Percentiles rank a stretch among this genome's conserved stretches.
These are phyloP conservation scores for Nomada ruficornis DNA, from an alignment of 2,888 invertebrate genomes.

Conservation along the genomic window DNA sequence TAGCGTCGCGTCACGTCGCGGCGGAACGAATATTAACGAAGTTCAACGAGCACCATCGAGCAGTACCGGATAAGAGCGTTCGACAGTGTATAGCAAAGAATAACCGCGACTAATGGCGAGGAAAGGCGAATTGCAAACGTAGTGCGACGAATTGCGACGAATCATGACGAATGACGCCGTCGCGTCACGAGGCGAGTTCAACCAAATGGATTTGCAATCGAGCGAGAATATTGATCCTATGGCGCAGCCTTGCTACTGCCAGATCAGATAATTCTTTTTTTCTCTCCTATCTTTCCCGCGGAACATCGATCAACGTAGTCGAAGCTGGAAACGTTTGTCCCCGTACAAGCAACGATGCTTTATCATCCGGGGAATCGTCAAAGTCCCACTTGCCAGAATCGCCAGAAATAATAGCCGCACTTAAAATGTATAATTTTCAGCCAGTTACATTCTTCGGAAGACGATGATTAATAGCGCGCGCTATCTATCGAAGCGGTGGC, in stretches of 20 bases:
- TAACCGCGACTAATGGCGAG: background rate
- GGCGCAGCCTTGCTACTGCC: background rate
- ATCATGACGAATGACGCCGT: background rate
- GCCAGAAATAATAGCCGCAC: background rate
- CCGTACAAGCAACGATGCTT: background rate
- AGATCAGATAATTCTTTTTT: conserved; percentile 2
- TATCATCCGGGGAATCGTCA: background rate
- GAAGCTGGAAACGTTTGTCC: background rate
- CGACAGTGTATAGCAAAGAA: background rate
- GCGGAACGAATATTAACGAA: background rate
- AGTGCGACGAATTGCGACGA: background rate
- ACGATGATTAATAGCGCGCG: no score
- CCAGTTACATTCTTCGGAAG: no score
- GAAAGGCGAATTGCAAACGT: background rate
- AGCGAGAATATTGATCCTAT: conserved; percentile 1
- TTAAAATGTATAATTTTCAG: no score
- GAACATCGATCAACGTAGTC: conserved; percentile 1
- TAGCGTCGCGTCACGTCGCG: conserved; percentile 36
- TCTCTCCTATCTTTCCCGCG: background rate
- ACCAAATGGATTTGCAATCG: conserved; percentile 23
- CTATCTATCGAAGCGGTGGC: no score
- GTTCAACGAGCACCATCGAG: background rate
- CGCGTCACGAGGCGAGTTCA: background rate
- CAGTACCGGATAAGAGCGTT: background rate
- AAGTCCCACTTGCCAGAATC: conserved; percentile 14